Conservation (phyloP, 2,797 vertebrate species). For the Pipistrellus kuhlii region DNA sequence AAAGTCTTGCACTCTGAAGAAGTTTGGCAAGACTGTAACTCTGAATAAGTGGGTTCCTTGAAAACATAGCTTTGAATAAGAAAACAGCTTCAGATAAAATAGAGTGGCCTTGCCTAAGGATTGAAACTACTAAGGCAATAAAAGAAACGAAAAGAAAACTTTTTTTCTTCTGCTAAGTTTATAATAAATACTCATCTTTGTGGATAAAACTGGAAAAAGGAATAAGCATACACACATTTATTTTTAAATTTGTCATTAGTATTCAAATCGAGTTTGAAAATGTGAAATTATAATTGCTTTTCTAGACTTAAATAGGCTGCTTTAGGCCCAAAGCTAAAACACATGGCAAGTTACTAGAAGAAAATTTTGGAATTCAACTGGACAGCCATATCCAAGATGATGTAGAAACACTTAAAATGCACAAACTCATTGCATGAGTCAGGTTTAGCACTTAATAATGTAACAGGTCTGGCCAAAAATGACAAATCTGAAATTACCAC, state of each 20-base stretch:
- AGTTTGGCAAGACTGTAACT: background rate
- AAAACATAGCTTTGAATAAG: background rate
- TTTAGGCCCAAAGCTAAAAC: constrained; percentile 24
- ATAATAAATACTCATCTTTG: background rate
- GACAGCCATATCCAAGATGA: constrained; percentile 36
- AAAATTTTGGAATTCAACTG: constrained; percentile 53
- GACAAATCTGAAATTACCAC: background rate
- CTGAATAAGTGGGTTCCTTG: background rate
- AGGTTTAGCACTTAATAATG: constrained; percentile 59
- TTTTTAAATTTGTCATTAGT: background rate
- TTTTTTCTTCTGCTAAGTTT: background rate
- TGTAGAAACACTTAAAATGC: constrained; percentile 57
- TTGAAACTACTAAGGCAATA: background rate
- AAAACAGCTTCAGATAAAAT: background rate
- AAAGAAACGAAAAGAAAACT: background rate
- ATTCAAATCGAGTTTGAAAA: constrained; percentile 58
- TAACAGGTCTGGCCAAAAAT: background rate
- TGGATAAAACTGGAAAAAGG: background rate
- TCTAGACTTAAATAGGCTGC: constrained; percentile 20
- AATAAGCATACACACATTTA: background rate
- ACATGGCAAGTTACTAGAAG: constrained; percentile 35
- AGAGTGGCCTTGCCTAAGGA: background rate
- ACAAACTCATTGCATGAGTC: constrained; percentile 43
- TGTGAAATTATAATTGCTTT: constrained; percentile 15
- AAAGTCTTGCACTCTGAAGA: background rate